phyloP scores from a whole-genome alignment of 1,140 invertebrate species.

The Aphis gossypii region DNA sequence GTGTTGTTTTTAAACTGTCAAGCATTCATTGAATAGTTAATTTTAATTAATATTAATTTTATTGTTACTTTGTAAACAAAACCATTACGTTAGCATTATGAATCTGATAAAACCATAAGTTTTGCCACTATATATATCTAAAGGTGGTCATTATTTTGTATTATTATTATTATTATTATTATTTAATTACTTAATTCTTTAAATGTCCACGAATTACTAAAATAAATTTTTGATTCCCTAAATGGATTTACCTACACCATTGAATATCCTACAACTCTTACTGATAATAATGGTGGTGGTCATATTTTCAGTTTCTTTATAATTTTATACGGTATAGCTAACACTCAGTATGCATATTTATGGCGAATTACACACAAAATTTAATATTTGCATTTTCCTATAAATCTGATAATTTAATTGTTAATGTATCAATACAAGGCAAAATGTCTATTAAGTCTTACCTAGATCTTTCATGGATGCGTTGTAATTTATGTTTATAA shows the following conservation, averaged over 20 bases:
- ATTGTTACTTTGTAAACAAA: slow-evolving; percentile 51
- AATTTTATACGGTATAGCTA: slow-evolving; percentile 43
- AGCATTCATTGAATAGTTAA: slow-evolving; percentile 46
- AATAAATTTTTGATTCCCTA: slow-evolving; percentile 19
- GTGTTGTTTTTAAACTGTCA: slow-evolving; percentile 55
- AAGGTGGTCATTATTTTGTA: slow-evolving; percentile 48
- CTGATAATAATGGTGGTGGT: slow-evolving; percentile 17
- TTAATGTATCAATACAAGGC: not conserved
- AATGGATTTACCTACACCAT: not conserved
- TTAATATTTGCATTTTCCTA: slow-evolving; percentile 14
- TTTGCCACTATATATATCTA: slow-evolving; percentile 36
- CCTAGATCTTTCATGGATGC: slow-evolving; percentile 24
- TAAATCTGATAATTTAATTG: not conserved
- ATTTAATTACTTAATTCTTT: slow-evolving; percentile 39
- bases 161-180: slow-evolving; percentile 50
- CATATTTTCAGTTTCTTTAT: slow-evolving; percentile 31
- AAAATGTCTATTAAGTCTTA: not conserved
- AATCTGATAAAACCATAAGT: slow-evolving; percentile 54
- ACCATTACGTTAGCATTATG: slow-evolving; percentile 49
- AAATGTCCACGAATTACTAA: slow-evolving; percentile 49
- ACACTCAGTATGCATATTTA: slow-evolving; percentile 35
- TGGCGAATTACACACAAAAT: slow-evolving; percentile 4
- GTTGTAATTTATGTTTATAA: not conserved
- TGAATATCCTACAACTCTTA: not conserved
- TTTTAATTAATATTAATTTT: slow-evolving; percentile 47